Evolutionary conservation across 2,797 vertebrate species (phyloP).

Genomic region (Sebastes trivittatus): DNA sequence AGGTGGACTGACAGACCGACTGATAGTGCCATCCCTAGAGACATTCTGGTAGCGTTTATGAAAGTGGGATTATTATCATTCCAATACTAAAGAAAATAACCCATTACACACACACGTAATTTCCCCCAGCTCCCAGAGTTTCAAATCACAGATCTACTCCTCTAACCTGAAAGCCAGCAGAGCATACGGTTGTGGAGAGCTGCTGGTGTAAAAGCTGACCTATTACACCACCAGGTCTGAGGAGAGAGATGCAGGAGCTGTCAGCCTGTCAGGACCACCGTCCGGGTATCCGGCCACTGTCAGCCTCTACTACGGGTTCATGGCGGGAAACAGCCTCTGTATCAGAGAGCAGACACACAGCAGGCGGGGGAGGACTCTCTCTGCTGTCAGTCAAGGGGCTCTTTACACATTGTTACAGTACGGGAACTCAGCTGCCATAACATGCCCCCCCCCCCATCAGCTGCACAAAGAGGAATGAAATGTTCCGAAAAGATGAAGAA

Average conservation of each 20-base stretch:
- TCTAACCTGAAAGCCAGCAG: neutral
- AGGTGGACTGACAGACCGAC: neutral
- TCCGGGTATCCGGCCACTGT: constrained; percentile 54
- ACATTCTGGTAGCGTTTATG: neutral
- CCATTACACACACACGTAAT: neutral
- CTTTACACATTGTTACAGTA: neutral
- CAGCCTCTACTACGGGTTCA: constrained; percentile 45
- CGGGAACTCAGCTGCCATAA: neutral
- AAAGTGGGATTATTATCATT: neutral
- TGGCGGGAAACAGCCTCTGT: constrained; percentile 2
- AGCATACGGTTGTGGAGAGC: neutral
- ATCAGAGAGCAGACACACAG: constrained; percentile 16
- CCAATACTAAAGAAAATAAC: neutral
- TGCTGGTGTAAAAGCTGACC: constrained; percentile 17
- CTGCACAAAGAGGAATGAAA: neutral
- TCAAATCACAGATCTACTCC: neutral
- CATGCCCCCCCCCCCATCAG: neutral
- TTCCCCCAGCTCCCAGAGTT: neutral
- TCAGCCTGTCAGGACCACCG: constrained; percentile 25
- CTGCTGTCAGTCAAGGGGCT: constrained; percentile 14
- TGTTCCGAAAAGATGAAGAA: constrained; percentile 14
- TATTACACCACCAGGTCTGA: neutral
- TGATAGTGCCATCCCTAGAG: neutral
- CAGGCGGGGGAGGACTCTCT: neutral
- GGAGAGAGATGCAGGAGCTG: constrained; percentile 10